Evolutionary conservation across 2,797 vertebrate genomes (phyloP).

Genomic region (Anniella stebbinsi): DNA sequence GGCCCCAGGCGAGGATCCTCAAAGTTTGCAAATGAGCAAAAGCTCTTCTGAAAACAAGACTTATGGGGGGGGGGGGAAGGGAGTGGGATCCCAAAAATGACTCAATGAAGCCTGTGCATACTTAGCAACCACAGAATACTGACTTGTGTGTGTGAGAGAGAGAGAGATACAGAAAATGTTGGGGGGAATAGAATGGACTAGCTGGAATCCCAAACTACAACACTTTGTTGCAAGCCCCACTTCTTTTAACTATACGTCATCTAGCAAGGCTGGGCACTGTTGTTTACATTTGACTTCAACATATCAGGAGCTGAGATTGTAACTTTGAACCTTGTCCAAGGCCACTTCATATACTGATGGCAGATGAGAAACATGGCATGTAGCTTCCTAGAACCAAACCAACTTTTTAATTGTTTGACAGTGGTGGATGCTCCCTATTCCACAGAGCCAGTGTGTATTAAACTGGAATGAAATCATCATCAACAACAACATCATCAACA

Average conservation of each 20-base stretch:
- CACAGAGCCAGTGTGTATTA: neutral
- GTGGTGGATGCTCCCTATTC: neutral
- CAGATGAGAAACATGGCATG: neutral
- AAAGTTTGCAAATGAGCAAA: neutral
- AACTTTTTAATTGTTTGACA: neutral
- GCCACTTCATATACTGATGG: neutral
- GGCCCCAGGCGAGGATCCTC: too few species aligned
- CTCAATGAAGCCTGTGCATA: neutral
- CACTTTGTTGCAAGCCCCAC: neutral
- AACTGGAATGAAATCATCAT: neutral
- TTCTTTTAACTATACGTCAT: neutral
- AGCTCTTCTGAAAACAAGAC: neutral
- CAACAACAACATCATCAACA: too few species aligned
- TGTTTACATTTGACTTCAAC: neutral
- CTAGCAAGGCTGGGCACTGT: neutral
- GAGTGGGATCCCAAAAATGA: neutral
- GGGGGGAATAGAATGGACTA: neutral
- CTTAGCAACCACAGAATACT: neutral
- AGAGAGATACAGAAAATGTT: too few species aligned
- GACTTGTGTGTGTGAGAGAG: neutral
- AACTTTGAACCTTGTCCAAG: neutral
- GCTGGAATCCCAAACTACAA: neutral
- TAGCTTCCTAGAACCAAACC: neutral
- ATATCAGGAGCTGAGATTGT: neutral
- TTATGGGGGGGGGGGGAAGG: neutral